These are phyloP conservation scores for Acanthochromis polyacanthus DNA, from an alignment of 2,113 vertebrate genomes.

Conservation along the genomic window DNA sequence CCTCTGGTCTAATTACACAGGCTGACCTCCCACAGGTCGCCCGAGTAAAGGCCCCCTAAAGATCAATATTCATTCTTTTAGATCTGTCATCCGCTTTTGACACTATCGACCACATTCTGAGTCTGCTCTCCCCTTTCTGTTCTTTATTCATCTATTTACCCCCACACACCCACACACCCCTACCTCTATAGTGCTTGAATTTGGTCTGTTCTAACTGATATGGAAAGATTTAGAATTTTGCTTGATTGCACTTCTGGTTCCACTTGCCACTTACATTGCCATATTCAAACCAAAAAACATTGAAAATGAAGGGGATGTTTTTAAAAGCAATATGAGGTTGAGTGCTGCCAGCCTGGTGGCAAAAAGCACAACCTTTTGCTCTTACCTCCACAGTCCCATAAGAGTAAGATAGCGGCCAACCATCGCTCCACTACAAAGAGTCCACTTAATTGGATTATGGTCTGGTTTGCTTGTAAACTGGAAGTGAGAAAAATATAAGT, in stretches of 20 bases:
- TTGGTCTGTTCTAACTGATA: slow-evolving; percentile 7
- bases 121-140: slow-evolving; percentile 72
- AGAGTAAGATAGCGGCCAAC: too few relatives aligned
- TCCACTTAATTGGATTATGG: too few relatives aligned
- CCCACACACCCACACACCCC: background rate
- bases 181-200: slow-evolving; percentile 29
- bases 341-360: too few relatives aligned
- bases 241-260: background rate
- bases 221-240: slow-evolving; percentile 10
- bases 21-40: slow-evolving; percentile 87
- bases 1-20: slow-evolving; percentile 83
- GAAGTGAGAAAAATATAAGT: slow-evolving; percentile 13
- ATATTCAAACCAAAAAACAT: background rate
- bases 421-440: too few relatives aligned
- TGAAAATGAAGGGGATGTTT: background rate
- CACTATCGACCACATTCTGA: slow-evolving; percentile 86
- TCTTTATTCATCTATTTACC: slow-evolving; percentile 84
- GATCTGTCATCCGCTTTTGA: slow-evolving; percentile 90
- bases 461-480: background rate
- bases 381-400: too few relatives aligned
- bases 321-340: background rate
- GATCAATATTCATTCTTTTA: slow-evolving; percentile 91
- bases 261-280: background rate
- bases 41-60: slow-evolving; percentile 77
- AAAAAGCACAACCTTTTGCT: too few relatives aligned